A percentile compares a stretch with the other conserved stretches of the same genome.
Conservation (phyloP, 2,113 vertebrate species). For the Daphoenositta chrysoptera region DNA sequence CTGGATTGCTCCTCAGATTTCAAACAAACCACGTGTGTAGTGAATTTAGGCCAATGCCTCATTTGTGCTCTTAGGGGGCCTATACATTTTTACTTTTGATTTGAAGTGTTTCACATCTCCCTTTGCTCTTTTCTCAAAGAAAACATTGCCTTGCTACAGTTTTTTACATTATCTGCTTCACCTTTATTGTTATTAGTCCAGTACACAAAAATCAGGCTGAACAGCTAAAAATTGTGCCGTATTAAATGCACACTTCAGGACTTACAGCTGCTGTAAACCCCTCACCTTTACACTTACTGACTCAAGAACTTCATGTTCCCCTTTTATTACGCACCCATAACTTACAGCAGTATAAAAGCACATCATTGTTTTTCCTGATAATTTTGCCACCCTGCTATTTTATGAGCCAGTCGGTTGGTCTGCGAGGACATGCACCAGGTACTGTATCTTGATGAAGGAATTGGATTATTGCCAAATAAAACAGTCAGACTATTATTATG, state of each 20-base stretch:
- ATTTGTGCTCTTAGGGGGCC: background rate
- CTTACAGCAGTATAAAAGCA: slow-evolving; percentile 24
- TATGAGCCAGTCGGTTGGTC: background rate
- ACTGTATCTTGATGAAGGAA: background rate
- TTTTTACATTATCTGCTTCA: background rate
- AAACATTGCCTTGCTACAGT: background rate
- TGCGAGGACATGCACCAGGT: background rate
- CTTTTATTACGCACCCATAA: slow-evolving; percentile 19
- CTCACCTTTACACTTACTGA: background rate
- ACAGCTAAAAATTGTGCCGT: background rate
- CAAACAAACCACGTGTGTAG: background rate
- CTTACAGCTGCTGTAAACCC: background rate
- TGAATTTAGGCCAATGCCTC: background rate
- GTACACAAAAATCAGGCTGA: background rate
- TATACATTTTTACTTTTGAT: background rate
- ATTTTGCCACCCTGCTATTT: slow-evolving; percentile 36
- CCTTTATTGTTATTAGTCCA: background rate
- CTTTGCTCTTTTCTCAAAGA: background rate
- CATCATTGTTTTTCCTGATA: slow-evolving; percentile 25
- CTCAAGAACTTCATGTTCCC: background rate
- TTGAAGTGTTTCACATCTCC: background rate
- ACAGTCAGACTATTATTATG: slow-evolving; percentile 15
- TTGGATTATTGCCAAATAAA: slow-evolving; percentile 44
- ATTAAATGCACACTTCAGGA: slow-evolving; percentile 4
- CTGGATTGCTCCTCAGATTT: background rate